Evolutionary conservation across 2,797 vertebrate genomes (phyloP).

Genomic region (Aldrovandia affinis): DNA sequence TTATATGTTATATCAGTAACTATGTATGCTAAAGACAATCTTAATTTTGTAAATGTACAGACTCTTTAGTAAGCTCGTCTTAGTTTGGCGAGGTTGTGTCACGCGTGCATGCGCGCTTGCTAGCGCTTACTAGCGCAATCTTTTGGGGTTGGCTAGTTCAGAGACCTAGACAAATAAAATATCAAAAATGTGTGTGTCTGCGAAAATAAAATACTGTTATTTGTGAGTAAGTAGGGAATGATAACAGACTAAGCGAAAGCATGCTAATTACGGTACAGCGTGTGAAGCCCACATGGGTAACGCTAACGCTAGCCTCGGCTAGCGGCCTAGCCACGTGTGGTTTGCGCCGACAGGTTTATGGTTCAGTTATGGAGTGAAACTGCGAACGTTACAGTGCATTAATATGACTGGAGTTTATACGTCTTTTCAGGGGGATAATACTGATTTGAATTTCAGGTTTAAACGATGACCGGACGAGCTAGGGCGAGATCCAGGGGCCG

Average conservation of each 20-base stretch:
- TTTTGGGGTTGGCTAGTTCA: not conserved
- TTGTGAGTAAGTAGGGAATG: too few species aligned
- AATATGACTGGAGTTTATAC: too few species aligned
- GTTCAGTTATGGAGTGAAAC: too few species aligned
- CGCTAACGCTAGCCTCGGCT: not conserved
- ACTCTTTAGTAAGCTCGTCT: not conserved
- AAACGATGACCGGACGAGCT: slow-evolving; percentile 83
- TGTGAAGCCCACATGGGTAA: not conserved
- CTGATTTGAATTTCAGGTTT: not conserved
- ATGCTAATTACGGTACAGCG: too few species aligned
- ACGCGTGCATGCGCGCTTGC: not conserved
- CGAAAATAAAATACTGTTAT: too few species aligned
- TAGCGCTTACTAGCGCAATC: not conserved
- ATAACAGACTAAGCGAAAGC: not conserved
- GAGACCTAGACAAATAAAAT: too few species aligned
- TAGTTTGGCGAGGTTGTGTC: not conserved
- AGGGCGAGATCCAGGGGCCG: slow-evolving; percentile 79
- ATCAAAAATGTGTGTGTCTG: too few species aligned
- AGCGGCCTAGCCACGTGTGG: not conserved
- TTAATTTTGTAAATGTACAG: not conserved
- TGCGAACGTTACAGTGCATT: too few species aligned
- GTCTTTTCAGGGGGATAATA: not conserved
- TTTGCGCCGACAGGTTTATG: too few species aligned
- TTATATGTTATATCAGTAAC: too few species aligned
- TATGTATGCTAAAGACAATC: not conserved